These are phyloP conservation scores for Vipera latastei DNA, from an alignment of 2,797 vertebrate genomes.

Conservation along the genomic window DNA sequence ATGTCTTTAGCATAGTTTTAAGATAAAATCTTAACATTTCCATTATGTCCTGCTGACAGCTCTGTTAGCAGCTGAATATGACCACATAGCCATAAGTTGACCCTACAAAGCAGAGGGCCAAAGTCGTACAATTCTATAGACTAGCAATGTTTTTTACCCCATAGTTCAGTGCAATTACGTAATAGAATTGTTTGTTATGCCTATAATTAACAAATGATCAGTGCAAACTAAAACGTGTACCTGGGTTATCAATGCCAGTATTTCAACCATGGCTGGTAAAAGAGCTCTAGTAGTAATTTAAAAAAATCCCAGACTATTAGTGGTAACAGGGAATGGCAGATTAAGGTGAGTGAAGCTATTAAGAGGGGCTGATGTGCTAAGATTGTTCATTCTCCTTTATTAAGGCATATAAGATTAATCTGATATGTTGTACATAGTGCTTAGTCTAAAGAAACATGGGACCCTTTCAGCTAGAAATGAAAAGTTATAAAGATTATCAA, in stretches of 20 bases:
- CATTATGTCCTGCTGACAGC: background rate
- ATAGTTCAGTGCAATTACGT: background rate
- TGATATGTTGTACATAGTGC: background rate
- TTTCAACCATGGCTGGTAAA: background rate
- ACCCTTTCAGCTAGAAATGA: background rate
- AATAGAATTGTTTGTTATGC: accelerated
- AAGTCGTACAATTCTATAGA: background rate
- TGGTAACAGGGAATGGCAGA: background rate
- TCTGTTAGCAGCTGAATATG: background rate
- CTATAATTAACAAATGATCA: slow-evolving; percentile 13
- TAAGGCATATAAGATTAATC: background rate
- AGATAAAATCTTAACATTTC: slow-evolving; percentile 12
- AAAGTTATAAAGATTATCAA: background rate
- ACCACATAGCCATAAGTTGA: background rate
- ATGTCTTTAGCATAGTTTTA: slow-evolving; percentile 29
- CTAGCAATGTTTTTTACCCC: background rate
- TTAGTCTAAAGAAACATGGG: background rate
- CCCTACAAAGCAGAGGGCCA: background rate
- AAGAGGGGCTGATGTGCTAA: background rate
- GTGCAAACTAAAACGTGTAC: background rate
- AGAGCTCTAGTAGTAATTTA: background rate
- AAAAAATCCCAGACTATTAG: background rate
- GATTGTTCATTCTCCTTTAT: background rate
- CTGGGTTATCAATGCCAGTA: background rate
- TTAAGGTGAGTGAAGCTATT: background rate